Evolutionary conservation across 1,140 invertebrate genomes (phyloP), one percentile per base, ranked within the genome.

Genomic region (Drosophila pallidifrons): DNA sequence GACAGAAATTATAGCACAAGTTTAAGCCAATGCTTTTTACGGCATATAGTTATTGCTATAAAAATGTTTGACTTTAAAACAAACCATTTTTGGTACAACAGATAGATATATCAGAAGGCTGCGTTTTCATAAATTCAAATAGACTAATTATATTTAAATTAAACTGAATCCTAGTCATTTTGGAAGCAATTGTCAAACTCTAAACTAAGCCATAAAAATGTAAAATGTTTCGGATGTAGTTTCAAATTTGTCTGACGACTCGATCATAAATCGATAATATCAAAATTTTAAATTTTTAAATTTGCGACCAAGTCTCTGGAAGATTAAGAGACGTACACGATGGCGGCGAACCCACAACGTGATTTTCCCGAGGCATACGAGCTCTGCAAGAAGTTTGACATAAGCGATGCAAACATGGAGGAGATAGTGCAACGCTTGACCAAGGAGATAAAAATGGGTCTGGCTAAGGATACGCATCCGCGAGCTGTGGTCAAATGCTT

Each of bases 401-500:
- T 88, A 5, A 47, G 8, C 35, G 95, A 98, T 82, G 96, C 97
- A 47, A 94, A 96, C 73, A 94, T 98, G 30, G 92, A 93, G 47
- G 94, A 96, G 91, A 94, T 99, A 43, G 96, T 97, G 94, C 92
- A 94, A 46, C 94, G 95, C 52, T 94, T 99, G 76, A 92, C 95
- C 66, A 93, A 95, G 3, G 96, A 98, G 79, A 95, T 99, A 49
- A 93, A 97, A 15, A 95, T 95, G 82, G 98, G 98, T 43, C 94
- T 99, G 10, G 93, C 94, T 1, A 96, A 95, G 88, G 94, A 96
- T 10, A 97, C 96, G 1, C 96, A 99, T 92, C 92, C 94, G 0
- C 93, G 94, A 3, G 94, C 98, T 0, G 95, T 95, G 43, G 95
- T 99, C 10, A 99, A 99, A 93, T 94, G 94, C 75, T 89, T 70